Evolutionary conservation across 1,140 invertebrate species (phyloP).

Genomic region (Calosoma granatense): DNA sequence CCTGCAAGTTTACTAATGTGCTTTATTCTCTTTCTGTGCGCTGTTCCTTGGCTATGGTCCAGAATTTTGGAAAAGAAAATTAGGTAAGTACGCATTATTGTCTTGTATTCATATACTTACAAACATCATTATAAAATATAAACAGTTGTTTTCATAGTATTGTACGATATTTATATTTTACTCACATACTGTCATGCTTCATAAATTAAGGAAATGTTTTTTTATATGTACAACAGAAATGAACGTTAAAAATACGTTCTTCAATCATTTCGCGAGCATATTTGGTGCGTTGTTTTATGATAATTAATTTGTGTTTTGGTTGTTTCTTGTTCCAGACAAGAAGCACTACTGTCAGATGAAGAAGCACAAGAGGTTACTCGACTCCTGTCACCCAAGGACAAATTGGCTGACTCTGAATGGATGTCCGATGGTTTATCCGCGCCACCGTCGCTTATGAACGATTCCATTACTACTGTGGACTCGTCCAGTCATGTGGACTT

Average conservation of each 20-base stretch:
- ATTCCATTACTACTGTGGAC: slow-evolving; percentile 25
- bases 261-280: too few species aligned
- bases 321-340: not conserved
- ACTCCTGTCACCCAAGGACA: slow-evolving; percentile 52
- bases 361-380: slow-evolving; percentile 75
- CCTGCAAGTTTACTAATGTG: slow-evolving; percentile 15
- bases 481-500: slow-evolving; percentile 22
- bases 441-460: slow-evolving; percentile 34
- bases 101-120: too few species aligned
- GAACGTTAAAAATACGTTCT: too few species aligned
- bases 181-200: too few species aligned
- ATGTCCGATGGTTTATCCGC: slow-evolving; percentile 44
- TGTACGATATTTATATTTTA: too few species aligned
- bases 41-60: slow-evolving; percentile 25
- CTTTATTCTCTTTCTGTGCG: slow-evolving; percentile 19
- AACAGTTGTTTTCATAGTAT: too few species aligned
- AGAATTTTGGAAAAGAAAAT: slow-evolving; percentile 71
- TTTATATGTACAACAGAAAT: too few species aligned
- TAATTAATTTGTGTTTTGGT: too few species aligned
- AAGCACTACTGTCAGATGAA: slow-evolving; percentile 73
- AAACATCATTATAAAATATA: too few species aligned
- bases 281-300: too few species aligned
- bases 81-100: slow-evolving; percentile 54
- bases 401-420: slow-evolving; percentile 43
- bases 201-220: too few species aligned